Evolutionary conservation across 1,140 invertebrate species (phyloP).

Genomic region (Hypsibius dujardini): DNA sequence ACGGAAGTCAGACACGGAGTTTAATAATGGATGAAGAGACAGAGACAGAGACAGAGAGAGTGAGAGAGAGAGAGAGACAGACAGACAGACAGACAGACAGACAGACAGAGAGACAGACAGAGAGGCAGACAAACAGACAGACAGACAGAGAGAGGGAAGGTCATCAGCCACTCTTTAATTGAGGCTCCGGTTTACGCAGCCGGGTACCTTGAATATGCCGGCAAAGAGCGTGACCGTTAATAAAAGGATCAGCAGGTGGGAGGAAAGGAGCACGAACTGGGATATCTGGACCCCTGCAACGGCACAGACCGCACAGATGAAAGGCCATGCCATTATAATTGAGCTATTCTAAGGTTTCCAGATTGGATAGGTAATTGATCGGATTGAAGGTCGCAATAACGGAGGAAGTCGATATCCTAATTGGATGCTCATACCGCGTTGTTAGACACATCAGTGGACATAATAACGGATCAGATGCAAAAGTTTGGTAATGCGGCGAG

Average conservation of each 20-base stretch:
- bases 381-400: no score
- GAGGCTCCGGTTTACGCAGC: no score
- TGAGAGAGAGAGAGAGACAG: not conserved
- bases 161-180: not conserved
- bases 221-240: not conserved
- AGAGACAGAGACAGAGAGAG: not conserved
- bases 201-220: not conserved
- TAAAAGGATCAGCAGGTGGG: not conserved
- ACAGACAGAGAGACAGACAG: not conserved
- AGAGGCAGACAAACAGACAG: not conserved
- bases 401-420: no score
- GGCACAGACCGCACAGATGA: no score
- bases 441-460: no score
- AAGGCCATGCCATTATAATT: no score
- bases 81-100: not conserved
- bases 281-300: not conserved
- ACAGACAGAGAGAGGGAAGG: not conserved
- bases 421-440: no score
- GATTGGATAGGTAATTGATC: no score
- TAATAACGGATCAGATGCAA: no score
- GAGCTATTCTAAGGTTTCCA: no score
- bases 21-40: no score
- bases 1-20: not conserved
- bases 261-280: slow-evolving; percentile 5
- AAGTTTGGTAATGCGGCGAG: no score